These are phyloP conservation scores for Laothoe populi DNA, from an alignment of 2,888 invertebrate genomes.

Conservation along the genomic window DNA sequence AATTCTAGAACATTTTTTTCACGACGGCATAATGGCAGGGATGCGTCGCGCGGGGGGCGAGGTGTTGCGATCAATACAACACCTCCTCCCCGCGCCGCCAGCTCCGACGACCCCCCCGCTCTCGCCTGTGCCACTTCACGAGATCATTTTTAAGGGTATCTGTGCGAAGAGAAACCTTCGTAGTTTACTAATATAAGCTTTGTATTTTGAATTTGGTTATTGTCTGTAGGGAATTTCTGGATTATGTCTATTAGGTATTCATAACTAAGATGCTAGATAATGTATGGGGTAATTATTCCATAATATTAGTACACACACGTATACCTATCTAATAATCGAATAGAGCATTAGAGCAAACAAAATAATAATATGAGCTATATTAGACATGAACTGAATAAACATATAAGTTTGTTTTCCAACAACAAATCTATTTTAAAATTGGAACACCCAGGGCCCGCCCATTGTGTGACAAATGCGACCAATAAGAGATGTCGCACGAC, in stretches of 20 bases:
- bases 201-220: background rate
- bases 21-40: conserved; percentile 14
- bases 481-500: conserved; percentile 75
- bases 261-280: background rate
- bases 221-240: background rate
- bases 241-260: background rate
- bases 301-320: too few species aligned
- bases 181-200: background rate
- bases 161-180: background rate
- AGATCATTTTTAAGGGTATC: conserved; percentile 31
- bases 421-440: conserved; percentile 51
- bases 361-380: too few species aligned
- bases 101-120: conserved; percentile 43
- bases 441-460: conserved; percentile 62
- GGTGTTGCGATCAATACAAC: conserved; percentile 63
- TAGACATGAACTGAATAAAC: background rate
- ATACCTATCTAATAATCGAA: too few species aligned
- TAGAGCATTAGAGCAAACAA: too few species aligned
- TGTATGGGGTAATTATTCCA: too few species aligned
- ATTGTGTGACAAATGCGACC: conserved; percentile 70
- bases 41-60: conserved; percentile 39
- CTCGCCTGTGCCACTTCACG: conserved; percentile 36
- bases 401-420: conserved; percentile 19
- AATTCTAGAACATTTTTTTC: conserved; percentile 24
- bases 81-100: conserved; percentile 43